phyloP scores from a whole-genome alignment of 2,113 vertebrate genomes.

The Glaucomys volans region DNA sequence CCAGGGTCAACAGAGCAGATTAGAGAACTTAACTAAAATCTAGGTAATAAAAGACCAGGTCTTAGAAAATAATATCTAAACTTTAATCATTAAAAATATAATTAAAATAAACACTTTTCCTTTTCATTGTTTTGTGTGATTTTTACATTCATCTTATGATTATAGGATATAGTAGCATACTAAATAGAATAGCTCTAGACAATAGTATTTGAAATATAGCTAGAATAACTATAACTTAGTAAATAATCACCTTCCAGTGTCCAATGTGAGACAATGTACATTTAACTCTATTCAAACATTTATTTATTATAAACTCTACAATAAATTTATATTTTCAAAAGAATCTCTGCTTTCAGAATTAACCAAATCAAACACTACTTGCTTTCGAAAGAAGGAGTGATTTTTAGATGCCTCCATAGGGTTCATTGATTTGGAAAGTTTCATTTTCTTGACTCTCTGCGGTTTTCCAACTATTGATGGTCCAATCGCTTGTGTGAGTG shows the following conservation, averaged over 20 bases:
- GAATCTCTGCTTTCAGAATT: background rate
- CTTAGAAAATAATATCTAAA: background rate
- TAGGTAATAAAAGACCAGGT: background rate
- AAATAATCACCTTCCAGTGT: background rate
- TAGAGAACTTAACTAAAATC: background rate
- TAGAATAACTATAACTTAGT: background rate
- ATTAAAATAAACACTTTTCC: background rate
- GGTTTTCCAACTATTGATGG: background rate
- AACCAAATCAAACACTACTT: background rate
- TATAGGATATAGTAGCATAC: background rate
- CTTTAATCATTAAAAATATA: background rate
- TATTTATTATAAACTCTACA: background rate
- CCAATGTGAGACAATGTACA: background rate
- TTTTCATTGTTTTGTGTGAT: background rate
- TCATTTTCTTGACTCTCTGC: background rate
- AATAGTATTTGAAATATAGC: background rate
- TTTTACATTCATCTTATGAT: constrained; percentile 7
- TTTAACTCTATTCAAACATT: background rate
- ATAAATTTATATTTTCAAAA: constrained; percentile 6
- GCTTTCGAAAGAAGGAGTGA: constrained; percentile 18
- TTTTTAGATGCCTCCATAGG: background rate
- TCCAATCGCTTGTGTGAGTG: background rate
- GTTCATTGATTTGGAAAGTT: background rate
- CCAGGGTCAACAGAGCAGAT: background rate
- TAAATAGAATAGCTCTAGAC: background rate